These are phyloP conservation scores for Onthophagus sagittarius DNA, from an alignment of 2,888 invertebrate genomes.

Conservation along the genomic window DNA sequence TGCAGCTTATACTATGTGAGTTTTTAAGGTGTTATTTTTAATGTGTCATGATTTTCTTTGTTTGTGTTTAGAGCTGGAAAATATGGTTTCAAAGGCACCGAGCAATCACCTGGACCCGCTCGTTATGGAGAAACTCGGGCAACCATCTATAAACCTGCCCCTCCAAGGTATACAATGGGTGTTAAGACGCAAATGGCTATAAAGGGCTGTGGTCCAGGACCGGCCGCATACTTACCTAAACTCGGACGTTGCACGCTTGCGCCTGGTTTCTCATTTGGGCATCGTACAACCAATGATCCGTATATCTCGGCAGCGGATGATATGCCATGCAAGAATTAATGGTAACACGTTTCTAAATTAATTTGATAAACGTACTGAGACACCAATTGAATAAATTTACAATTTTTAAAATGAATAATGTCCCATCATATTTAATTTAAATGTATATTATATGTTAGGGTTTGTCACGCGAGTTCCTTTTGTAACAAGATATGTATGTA, in stretches of 20 bases:
- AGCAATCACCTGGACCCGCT: constrained; percentile 50
- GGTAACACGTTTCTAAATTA: too few species aligned
- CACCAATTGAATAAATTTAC: too few species aligned
- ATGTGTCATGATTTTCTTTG: neutral
- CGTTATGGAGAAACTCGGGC: constrained; percentile 38
- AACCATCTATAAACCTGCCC: constrained; percentile 37
- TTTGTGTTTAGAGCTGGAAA: constrained; percentile 24
- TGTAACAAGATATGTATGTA: neutral
- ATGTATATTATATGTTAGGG: neutral
- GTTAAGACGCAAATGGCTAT: constrained; percentile 28
- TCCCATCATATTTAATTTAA: too few species aligned
- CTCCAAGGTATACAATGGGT: constrained; percentile 41
- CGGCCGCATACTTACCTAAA: constrained; percentile 54
- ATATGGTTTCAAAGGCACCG: constrained; percentile 18
- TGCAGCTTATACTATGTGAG: constrained; percentile 54
- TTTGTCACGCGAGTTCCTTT: neutral
- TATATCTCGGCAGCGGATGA: constrained; percentile 60
- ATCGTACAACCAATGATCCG: constrained; percentile 55
- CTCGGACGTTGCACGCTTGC: constrained; percentile 46
- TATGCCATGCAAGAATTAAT: constrained; percentile 45
- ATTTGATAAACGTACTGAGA: too few species aligned
- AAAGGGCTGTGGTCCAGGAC: constrained; percentile 49
- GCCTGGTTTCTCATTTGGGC: constrained; percentile 59
- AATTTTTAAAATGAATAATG: too few species aligned
- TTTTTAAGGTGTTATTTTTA: too few species aligned